A percentile compares a stretch with the other conserved stretches of the same genome.
These are phyloP conservation scores for Pararge aegeria DNA, from an alignment of 1,140 invertebrate species.

Conservation along the genomic window DNA sequence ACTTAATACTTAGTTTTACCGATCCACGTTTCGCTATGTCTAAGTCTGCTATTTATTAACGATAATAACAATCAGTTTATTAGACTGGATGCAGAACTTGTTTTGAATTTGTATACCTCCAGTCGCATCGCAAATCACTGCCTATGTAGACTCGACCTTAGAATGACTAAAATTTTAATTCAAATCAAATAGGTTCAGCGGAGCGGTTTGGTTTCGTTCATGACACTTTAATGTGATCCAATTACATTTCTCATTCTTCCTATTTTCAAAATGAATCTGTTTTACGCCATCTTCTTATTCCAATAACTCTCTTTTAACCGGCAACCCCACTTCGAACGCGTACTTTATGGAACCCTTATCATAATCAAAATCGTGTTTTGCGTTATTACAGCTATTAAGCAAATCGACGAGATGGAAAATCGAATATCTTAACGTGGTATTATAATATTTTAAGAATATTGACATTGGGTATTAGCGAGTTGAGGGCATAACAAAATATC, in stretches of 20 bases:
- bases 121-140: too few species aligned
- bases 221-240: conserved; percentile 25
- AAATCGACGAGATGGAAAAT: conserved; percentile 56
- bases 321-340: conserved; percentile 30
- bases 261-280: conserved; percentile 22
- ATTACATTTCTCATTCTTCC: conserved; percentile 23
- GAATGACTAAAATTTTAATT: conserved; percentile 5
- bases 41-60: too few species aligned
- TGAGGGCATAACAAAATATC: neutral
- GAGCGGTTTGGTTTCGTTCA: conserved; percentile 1
- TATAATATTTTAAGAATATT: conserved; percentile 29
- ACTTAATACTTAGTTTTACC: too few species aligned
- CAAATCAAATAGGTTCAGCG: conserved; percentile 2
- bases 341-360: conserved; percentile 49
- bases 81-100: too few species aligned
- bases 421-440: conserved; percentile 36
- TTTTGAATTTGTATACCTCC: too few species aligned
- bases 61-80: too few species aligned
- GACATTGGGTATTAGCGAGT: neutral
- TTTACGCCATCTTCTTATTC: conserved; percentile 21
- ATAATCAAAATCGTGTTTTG: conserved; percentile 62
- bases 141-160: neutral
- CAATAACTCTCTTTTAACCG: conserved; percentile 18
- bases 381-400: conserved; percentile 53
- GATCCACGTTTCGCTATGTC: too few species aligned